These are phyloP conservation scores for Spheniscus mendiculus DNA, from an alignment of 2,113 vertebrate genomes.

Conservation along the genomic window DNA sequence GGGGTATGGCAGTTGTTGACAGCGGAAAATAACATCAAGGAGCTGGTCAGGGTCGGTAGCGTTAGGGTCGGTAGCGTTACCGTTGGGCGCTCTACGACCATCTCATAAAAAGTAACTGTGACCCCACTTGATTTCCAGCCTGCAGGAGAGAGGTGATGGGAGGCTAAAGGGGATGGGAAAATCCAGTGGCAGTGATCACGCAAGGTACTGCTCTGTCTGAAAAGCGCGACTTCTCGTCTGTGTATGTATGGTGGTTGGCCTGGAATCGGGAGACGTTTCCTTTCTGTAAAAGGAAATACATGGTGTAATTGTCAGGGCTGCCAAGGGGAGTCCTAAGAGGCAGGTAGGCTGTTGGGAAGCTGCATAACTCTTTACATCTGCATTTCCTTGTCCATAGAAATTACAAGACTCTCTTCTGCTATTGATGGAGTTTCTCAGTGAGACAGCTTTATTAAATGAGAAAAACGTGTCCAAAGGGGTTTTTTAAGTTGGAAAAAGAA, in stretches of 20 bases:
- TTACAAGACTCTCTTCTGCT: background rate
- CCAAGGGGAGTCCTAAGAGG: background rate
- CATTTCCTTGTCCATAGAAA: background rate
- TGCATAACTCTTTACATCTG: too few species aligned
- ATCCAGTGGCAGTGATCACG: background rate
- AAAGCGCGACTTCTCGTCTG: accelerated
- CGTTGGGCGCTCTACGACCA: accelerated
- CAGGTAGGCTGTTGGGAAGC: background rate
- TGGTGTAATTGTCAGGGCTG: background rate
- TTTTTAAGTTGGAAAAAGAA: background rate
- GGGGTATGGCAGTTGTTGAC: accelerated
- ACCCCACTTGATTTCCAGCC: background rate
- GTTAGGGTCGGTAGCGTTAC: accelerated
- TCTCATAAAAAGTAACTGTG: background rate
- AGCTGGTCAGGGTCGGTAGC: background rate
- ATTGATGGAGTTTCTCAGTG: background rate
- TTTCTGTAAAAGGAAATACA: background rate
- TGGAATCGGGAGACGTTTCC: background rate
- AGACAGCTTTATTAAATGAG: background rate
- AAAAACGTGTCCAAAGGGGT: background rate
- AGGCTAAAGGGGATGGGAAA: background rate
- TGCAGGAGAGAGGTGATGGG: background rate
- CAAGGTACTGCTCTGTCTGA: background rate
- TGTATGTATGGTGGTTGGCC: accelerated
- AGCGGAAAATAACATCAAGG: background rate